phyloP scores from a whole-genome alignment of 2,888 invertebrate species.

The Epinotia ramella region DNA sequence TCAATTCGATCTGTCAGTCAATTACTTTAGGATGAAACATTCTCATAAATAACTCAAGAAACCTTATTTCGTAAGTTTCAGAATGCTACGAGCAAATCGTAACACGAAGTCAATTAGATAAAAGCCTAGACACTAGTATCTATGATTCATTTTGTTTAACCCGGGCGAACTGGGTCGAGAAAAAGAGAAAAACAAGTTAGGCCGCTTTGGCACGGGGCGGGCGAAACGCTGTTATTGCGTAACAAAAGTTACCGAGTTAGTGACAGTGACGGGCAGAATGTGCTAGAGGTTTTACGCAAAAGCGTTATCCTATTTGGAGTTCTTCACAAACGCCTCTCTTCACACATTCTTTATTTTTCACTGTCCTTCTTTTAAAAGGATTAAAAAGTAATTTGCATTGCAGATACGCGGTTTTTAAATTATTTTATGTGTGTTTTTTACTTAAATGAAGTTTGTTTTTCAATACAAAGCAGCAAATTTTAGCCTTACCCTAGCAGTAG shows the following conservation, averaged over 20 bases:
- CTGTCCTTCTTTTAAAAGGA: too few relatives aligned
- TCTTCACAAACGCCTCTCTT: too few relatives aligned
- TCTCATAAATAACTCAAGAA: background rate
- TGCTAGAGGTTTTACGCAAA: too few relatives aligned
- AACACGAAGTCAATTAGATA: slow-evolving; percentile 28
- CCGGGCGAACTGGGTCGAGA: slow-evolving; percentile 32
- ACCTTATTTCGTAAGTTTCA: background rate
- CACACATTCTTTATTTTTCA: too few relatives aligned
- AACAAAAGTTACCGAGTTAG: background rate
- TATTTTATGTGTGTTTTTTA: too few relatives aligned
- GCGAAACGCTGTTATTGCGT: background rate
- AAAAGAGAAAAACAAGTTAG: slow-evolving; percentile 26
- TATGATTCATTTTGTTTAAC: slow-evolving; percentile 43
- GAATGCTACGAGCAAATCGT: background rate
- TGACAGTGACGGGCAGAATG: background rate
- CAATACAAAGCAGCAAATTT: too few relatives aligned
- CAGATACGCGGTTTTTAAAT: too few relatives aligned
- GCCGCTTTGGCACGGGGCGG: slow-evolving; percentile 4
- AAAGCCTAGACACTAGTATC: slow-evolving; percentile 31
- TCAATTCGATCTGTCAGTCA: background rate
- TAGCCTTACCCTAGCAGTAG: too few relatives aligned
- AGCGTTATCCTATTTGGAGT: too few relatives aligned
- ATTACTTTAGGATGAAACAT: background rate
- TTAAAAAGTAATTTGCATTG: too few relatives aligned
- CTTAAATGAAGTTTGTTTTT: too few relatives aligned